phyloP scores from a whole-genome alignment of 2,797 vertebrate species.

The Chaetodon trifasciatus region DNA sequence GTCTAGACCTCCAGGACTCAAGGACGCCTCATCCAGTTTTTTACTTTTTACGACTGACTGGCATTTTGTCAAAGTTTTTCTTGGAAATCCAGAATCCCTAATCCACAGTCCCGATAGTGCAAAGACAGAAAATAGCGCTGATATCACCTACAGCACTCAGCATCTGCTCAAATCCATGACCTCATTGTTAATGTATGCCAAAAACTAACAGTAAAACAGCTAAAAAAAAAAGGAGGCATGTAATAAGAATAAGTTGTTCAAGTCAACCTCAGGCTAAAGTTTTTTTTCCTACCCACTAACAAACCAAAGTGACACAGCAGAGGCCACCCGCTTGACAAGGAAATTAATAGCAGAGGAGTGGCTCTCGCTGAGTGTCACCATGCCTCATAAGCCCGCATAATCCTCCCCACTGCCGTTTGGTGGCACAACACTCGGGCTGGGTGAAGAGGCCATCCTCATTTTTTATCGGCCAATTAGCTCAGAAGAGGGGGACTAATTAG shows the following conservation, averaged over 20 bases:
- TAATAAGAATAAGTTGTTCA: slow-evolving; percentile 28
- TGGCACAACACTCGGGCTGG: slow-evolving; percentile 76
- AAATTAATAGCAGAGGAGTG: slow-evolving; percentile 74
- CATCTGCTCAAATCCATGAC: slow-evolving; percentile 31
- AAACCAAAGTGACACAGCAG: slow-evolving; percentile 58
- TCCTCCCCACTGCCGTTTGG: slow-evolving; percentile 76
- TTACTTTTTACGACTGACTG: slow-evolving; percentile 2
- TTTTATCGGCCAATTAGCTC: slow-evolving; percentile 85
- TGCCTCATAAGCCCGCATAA: slow-evolving; percentile 79
- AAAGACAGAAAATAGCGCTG: slow-evolving; percentile 32
- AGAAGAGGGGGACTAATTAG: slow-evolving; percentile 82
- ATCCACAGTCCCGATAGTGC: neutral
- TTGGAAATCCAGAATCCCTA: slow-evolving; percentile 12
- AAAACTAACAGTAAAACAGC: neutral
- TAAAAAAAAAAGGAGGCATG: neutral
- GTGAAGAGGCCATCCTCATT: slow-evolving; percentile 84
- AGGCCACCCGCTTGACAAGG: slow-evolving; percentile 56
- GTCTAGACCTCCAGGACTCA: slow-evolving; percentile 8
- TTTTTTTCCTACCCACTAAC: slow-evolving; percentile 29
- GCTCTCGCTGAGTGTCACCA: slow-evolving; percentile 72
- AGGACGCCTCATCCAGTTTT: neutral
- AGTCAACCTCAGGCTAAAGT: slow-evolving; percentile 40
- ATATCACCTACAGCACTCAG: slow-evolving; percentile 17
- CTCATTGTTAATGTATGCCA: slow-evolving; percentile 28
- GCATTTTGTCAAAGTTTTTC: slow-evolving; percentile 7